Conservation (phyloP, 2,113 vertebrate species). For the Helogale parvula region DNA sequence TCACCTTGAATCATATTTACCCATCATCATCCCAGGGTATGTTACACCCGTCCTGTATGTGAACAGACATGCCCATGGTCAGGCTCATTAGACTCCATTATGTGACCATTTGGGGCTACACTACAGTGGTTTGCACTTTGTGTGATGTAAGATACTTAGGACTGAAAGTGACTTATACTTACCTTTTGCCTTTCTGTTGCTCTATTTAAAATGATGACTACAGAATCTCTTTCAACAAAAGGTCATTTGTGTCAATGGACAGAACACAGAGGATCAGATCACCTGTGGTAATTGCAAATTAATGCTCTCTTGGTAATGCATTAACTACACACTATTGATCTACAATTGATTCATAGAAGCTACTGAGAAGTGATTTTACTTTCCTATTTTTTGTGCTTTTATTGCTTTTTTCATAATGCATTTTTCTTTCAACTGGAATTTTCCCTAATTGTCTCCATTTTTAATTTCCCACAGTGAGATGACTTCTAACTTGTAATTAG, state of each 20-base stretch:
- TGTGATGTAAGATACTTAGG: background rate
- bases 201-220: constrained; percentile 84
- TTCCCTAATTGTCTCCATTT: constrained; percentile 85
- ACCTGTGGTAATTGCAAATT: constrained; percentile 88
- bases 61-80: background rate
- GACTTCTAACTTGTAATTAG: constrained; percentile 81
- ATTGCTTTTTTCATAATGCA: constrained; percentile 84
- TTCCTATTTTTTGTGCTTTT: constrained; percentile 78
- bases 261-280: constrained; percentile 84
- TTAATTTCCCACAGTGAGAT: constrained; percentile 84
- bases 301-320: constrained; percentile 89
- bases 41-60: background rate
- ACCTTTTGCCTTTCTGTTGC: constrained; percentile 43
- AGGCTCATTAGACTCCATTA: background rate
- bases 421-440: constrained; percentile 84
- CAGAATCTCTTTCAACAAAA: constrained; percentile 84
- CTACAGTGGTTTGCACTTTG: constrained; percentile 23
- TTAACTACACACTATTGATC: constrained; percentile 89
- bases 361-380: constrained; percentile 83
- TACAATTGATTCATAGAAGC: constrained; percentile 84
- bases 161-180: constrained; percentile 61
- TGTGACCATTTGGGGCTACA: background rate
- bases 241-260: constrained; percentile 85
- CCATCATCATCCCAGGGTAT: too few relatives aligned
- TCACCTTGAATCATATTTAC: background rate